Evolutionary conservation across 2,888 invertebrate genomes (phyloP), one percentile per base, ranked within the genome.

Genomic region (Trachelus tabidus): DNA sequence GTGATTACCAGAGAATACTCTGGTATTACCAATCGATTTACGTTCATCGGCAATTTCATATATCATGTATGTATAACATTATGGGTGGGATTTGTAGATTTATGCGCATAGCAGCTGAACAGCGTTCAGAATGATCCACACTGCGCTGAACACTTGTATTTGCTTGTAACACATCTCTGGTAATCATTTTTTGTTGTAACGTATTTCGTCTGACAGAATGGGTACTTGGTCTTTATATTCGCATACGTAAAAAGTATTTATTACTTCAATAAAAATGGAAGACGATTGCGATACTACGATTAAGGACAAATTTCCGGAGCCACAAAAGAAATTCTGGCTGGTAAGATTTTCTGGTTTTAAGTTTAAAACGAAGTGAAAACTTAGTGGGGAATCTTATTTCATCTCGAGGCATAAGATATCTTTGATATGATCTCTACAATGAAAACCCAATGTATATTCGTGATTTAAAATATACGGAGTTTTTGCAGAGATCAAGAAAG

Each of bases 241-340:
- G 23, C 23, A 56, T 56, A 56, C 56, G 2, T 56, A 23, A 56
- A 56, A 56, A 23, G 15, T 56, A 15, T 56, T 56, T 56, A 56
- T 56, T 56, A 56, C 23, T 56, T 23, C 23, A 23, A 56, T 23
- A 68, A 85, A 85, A 83, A 88, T 85, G 86, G 87, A 87, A 81
- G 87, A 90, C 31, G 83, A 84, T 74, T 85, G 82, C 34, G 86
- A 87, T 77, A 81, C 85, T 31, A 86, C 87, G 23, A 85, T 86
- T 69, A 88, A 89, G 76, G 89, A 89, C 31, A 83, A 82, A 33
- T 90, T 90, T 75, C 89, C 87, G 77, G 90, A 90, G 80, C 90
- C 90, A 1, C 85, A 87, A 35, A 90, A 88, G 77, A 87, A 86
- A 75, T 90, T 90, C 79, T 91, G 90, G 90, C 86, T 90, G 86